A percentile compares a stretch with the other conserved stretches of the same genome.
These are phyloP conservation scores for Cynocephalus volans DNA, from an alignment of 2,113 vertebrate species.

Conservation along the genomic window DNA sequence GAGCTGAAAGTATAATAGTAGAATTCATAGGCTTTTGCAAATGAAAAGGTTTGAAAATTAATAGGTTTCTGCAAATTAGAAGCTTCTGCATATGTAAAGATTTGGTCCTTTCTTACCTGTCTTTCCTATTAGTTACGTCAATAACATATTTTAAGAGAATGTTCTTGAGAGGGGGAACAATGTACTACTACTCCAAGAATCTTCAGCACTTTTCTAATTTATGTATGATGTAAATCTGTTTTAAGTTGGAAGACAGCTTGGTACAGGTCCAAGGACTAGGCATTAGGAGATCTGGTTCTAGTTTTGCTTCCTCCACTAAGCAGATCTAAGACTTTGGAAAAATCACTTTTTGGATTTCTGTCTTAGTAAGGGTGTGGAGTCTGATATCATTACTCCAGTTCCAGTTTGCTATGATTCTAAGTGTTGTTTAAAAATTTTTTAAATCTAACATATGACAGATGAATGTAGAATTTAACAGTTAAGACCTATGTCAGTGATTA, in stretches of 20 bases:
- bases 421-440: neutral
- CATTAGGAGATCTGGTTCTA: neutral
- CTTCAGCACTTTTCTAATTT: constrained; percentile 52
- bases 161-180: neutral
- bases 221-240: neutral
- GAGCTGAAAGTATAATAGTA: constrained; percentile 74
- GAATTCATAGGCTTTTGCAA: constrained; percentile 51
- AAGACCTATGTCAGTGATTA: neutral
- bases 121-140: constrained; percentile 26
- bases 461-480: neutral
- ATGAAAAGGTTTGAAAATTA: neutral
- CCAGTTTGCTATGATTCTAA: neutral
- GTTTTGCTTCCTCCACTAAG: neutral
- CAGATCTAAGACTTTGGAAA: constrained; percentile 28
- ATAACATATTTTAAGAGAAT: constrained; percentile 21
- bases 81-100: neutral
- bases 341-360: neutral
- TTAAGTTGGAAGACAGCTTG: neutral
- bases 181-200: neutral
- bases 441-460: neutral
- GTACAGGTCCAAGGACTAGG: constrained; percentile 9
- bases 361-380: neutral
- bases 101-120: neutral
- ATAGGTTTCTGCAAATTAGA: neutral
- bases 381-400: neutral